phyloP scores from a whole-genome alignment of 2,797 vertebrate species.

The Pseudochromis fuscus region DNA sequence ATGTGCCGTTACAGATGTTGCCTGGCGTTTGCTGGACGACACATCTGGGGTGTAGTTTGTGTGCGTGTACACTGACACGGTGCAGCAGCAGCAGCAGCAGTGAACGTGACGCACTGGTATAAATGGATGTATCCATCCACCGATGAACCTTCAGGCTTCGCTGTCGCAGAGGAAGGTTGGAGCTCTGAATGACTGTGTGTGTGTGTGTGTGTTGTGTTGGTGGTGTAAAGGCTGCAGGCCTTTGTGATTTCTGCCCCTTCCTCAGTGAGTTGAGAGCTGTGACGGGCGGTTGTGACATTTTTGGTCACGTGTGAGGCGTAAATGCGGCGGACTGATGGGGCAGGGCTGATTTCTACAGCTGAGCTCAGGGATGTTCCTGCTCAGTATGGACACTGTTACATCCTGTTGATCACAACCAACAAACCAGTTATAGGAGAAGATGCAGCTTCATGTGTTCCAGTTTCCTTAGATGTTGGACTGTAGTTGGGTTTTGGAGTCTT shows the following conservation, averaged over 20 bases:
- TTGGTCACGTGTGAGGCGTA: slow-evolving; percentile 28
- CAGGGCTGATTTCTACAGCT: slow-evolving; percentile 29
- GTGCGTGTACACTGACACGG: slow-evolving; percentile 17
- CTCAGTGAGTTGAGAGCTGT: neutral
- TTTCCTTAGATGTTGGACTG: neutral
- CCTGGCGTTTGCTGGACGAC: slow-evolving; percentile 13
- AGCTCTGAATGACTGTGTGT: neutral
- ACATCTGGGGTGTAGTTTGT: slow-evolving; percentile 50
- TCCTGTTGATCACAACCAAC: slow-evolving; percentile 18
- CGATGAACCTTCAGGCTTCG: slow-evolving; percentile 16
- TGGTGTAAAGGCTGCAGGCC: slow-evolving; percentile 6
- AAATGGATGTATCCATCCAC: slow-evolving; percentile 19
- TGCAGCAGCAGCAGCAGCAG: slow-evolving; percentile 26
- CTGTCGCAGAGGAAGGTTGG: slow-evolving; percentile 44
- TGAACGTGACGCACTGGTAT: slow-evolving; percentile 59
- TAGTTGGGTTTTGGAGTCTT: neutral
- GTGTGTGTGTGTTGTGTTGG: neutral
- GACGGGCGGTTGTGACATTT: slow-evolving; percentile 23
- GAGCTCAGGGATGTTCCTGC: slow-evolving; percentile 25
- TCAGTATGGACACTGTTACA: neutral
- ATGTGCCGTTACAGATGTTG: slow-evolving; percentile 60
- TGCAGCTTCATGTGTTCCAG: neutral
- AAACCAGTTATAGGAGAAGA: neutral
- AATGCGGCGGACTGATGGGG: slow-evolving; percentile 24
- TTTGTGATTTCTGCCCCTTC: neutral